Percentiles rank a stretch among this genome's conserved stretches.
These are phyloP conservation scores for Branchellion lobata DNA, from an alignment of 2,888 invertebrate species.

Conservation along the genomic window DNA sequence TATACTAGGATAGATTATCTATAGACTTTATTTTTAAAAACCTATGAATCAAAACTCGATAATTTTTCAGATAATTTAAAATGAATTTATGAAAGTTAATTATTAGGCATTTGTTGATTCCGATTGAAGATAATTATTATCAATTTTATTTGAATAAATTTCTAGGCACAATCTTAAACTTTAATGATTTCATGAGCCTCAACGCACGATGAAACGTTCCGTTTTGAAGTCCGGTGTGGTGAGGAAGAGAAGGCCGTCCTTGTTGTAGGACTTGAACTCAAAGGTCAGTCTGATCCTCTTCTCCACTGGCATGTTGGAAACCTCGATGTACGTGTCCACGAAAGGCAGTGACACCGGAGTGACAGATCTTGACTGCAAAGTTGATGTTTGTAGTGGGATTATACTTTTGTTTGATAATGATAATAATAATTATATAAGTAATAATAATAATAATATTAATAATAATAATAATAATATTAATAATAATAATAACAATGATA, in stretches of 20 bases:
- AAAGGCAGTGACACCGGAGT: slow-evolving; percentile 55
- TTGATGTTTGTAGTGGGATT: neutral
- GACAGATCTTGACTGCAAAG: slow-evolving; percentile 49
- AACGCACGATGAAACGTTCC: slow-evolving; percentile 31
- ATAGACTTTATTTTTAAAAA: no score
- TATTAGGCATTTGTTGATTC: no score
- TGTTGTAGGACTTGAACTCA: slow-evolving; percentile 60
- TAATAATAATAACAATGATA: neutral
- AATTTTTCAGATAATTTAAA: no score
- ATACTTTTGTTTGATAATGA: no score
- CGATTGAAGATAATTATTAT: no score
- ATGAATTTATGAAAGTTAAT: no score
- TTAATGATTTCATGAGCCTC: no score
- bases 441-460: neutral
- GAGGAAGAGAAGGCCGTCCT: slow-evolving; percentile 58
- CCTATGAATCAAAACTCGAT: no score
- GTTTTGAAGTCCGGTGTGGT: slow-evolving; percentile 52
- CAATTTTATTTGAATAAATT: no score
- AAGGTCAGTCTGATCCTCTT: slow-evolving; percentile 56
- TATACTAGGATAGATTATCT: no score
- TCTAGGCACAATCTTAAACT: no score
- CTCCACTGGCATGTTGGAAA: slow-evolving; percentile 51
- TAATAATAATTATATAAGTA: no score
- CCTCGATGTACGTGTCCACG: slow-evolving; percentile 55
- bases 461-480: neutral